These are phyloP conservation scores for Calyptomena viridis DNA, from an alignment of 2,113 vertebrate species.

Conservation along the genomic window DNA sequence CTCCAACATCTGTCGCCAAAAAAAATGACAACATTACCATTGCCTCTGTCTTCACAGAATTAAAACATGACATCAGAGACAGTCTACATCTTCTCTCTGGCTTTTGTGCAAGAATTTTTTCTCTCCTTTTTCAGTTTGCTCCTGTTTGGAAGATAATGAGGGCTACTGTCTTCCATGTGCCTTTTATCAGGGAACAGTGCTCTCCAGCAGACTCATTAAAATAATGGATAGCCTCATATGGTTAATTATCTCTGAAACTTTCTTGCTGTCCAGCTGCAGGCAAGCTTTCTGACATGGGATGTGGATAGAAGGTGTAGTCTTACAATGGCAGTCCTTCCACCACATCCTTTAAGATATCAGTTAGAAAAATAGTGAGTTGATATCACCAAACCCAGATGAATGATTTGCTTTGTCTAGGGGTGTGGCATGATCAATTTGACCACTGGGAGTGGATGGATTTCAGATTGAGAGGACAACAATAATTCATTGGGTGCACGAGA, in stretches of 20 bases:
- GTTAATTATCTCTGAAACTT: constrained; percentile 40
- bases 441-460: constrained; percentile 14
- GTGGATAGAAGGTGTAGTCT: neutral
- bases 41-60: neutral
- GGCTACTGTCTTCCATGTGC: neutral
- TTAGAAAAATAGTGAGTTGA: neutral
- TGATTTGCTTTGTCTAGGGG: neutral
- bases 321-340: neutral
- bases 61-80: neutral
- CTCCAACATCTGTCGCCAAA: neutral
- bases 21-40: neutral
- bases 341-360: neutral
- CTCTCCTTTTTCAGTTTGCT: neutral
- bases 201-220: constrained; percentile 67
- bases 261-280: constrained; percentile 26
- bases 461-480: neutral
- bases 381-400: neutral
- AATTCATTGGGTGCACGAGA: neutral
- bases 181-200: constrained; percentile 37
- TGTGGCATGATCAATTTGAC: constrained; percentile 3
- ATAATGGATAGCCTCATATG: constrained; percentile 47
- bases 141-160: constrained; percentile 60
- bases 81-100: neutral
- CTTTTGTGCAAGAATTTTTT: neutral
- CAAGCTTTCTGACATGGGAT: neutral